phyloP scores from a whole-genome alignment of 2,888 invertebrate species.

The Eilema sororculum region DNA sequence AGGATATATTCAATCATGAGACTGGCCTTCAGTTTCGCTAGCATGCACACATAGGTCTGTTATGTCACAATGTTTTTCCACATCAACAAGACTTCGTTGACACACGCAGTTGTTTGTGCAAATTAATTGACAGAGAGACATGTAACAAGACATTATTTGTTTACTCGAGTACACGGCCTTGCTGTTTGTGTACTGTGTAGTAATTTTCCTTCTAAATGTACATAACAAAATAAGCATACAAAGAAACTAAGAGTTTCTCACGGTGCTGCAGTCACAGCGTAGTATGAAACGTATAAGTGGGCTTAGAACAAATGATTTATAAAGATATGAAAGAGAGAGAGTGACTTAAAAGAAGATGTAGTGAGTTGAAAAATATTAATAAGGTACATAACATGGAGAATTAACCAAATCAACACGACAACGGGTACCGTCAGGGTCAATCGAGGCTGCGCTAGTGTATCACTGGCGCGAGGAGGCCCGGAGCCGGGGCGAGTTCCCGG shows the following conservation, averaged over 20 bases:
- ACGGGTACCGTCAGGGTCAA: too few relatives aligned
- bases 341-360: too few relatives aligned
- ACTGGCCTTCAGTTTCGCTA: not conserved
- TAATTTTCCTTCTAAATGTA: constrained; percentile 14
- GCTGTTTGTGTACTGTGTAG: not conserved
- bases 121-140: constrained; percentile 13
- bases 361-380: too few relatives aligned
- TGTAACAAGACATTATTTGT: constrained; percentile 13
- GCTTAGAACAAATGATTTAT: too few relatives aligned
- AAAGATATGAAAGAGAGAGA: too few relatives aligned
- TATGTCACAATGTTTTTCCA: constrained; percentile 8
- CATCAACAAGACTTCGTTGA: constrained; percentile 10
- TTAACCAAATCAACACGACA: too few relatives aligned
- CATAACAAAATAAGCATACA: not conserved
- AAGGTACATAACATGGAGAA: too few relatives aligned
- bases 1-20: constrained; percentile 3
- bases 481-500: too few relatives aligned
- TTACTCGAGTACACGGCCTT: constrained; percentile 6
- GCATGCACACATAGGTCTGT: constrained; percentile 1
- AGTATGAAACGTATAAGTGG: too few relatives aligned
- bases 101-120: constrained; percentile 15
- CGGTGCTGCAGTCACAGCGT: too few relatives aligned
- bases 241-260: not conserved
- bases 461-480: too few relatives aligned
- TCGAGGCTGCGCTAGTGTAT: too few relatives aligned